These are phyloP conservation scores for Ianthella basta DNA, from an alignment of 37 sponge, comb jelly and placozoan species.

Conservation along the genomic window DNA sequence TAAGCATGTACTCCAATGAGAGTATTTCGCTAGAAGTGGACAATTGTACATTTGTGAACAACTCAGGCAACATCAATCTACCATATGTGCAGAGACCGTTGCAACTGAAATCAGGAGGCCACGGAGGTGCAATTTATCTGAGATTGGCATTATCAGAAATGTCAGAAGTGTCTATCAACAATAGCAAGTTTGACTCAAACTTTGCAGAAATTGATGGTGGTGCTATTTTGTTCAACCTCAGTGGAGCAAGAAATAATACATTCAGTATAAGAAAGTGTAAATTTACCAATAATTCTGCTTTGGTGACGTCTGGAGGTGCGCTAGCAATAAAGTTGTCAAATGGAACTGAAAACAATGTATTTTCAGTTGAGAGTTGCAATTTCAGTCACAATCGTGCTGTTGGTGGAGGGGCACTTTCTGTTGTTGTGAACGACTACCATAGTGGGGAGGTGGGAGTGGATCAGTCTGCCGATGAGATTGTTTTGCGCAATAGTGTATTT, in stretches of 20 bases:
- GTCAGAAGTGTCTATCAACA: neutral
- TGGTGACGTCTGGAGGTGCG: slow-evolving; percentile 15
- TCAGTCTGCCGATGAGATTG: neutral
- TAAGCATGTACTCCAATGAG: neutral
- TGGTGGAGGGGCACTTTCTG: slow-evolving; percentile 7
- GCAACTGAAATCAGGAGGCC: neutral
- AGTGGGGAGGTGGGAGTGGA: too few relatives aligned
- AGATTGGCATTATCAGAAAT: neutral
- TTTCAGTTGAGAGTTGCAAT: neutral
- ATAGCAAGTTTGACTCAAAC: slow-evolving; percentile 4
- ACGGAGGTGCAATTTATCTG: slow-evolving; percentile 11
- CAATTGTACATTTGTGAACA: slow-evolving; percentile 34
- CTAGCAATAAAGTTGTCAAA: neutral
- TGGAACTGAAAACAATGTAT: neutral
- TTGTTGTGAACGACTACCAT: neutral
- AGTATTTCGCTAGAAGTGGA: neutral
- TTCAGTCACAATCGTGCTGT: slow-evolving; percentile 1
- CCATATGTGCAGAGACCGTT: neutral
- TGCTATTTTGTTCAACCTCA: neutral
- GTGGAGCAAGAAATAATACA: neutral
- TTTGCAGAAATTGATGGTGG: slow-evolving; percentile 24
- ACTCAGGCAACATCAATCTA: slow-evolving; percentile 15
- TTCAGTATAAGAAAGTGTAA: neutral
- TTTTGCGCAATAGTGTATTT: neutral
- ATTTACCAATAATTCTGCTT: neutral